These are phyloP conservation scores for Dione juno DNA, from an alignment of 2,888 invertebrate species.

Conservation along the genomic window DNA sequence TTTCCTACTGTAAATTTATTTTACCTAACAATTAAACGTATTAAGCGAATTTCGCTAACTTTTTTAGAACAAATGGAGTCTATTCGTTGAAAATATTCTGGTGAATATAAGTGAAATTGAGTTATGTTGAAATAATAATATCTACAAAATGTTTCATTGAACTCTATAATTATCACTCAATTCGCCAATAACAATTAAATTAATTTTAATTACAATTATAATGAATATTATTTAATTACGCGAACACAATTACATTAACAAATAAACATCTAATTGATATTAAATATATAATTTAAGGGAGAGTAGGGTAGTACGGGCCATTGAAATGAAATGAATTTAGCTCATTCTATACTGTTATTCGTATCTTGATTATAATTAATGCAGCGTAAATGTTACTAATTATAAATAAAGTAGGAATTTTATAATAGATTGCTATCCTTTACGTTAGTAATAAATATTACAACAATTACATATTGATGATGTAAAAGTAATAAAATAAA, in stretches of 20 bases:
- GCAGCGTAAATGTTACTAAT: slow-evolving; percentile 1
- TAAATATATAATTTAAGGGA: slow-evolving; percentile 4
- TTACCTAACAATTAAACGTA: too few relatives aligned
- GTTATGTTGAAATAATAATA: background rate
- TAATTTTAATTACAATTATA: slow-evolving; percentile 19
- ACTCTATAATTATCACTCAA: background rate
- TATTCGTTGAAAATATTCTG: too few relatives aligned
- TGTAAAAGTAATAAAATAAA: too few relatives aligned
- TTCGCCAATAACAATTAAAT: background rate
- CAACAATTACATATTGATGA: too few relatives aligned
- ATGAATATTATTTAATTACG: slow-evolving; percentile 8
- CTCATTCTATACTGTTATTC: slow-evolving; percentile 31
- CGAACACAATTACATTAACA: slow-evolving; percentile 15
- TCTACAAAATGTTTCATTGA: background rate
- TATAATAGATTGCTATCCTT: too few relatives aligned
- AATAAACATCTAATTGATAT: slow-evolving; percentile 20
- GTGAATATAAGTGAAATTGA: background rate
- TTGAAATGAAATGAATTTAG: slow-evolving; percentile 34
- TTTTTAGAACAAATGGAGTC: too few relatives aligned
- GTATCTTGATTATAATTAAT: slow-evolving; percentile 27
- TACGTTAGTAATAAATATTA: too few relatives aligned
- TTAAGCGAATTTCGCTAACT: too few relatives aligned
- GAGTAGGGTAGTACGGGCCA: background rate
- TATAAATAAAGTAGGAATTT: background rate
- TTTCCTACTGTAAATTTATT: too few relatives aligned